Conservation (phyloP, 2,113 vertebrate genomes). For the Bothrops jararaca region DNA sequence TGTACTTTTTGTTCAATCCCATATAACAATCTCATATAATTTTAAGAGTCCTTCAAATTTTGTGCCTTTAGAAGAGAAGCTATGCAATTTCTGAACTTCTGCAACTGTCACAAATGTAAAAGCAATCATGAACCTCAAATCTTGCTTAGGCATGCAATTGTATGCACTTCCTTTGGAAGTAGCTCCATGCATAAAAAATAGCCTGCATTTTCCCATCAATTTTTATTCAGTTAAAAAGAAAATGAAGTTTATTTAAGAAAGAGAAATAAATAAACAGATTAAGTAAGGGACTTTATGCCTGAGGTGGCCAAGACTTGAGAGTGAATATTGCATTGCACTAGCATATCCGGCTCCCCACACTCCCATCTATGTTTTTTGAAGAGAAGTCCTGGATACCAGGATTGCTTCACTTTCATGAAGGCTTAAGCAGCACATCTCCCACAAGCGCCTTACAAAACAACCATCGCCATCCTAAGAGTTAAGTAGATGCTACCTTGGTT, state of each 20-base stretch:
- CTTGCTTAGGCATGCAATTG: background rate
- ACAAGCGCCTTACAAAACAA: background rate
- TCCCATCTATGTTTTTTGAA: background rate
- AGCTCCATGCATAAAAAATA: background rate
- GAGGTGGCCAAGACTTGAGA: background rate
- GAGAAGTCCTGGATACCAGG: background rate
- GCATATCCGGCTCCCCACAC: background rate
- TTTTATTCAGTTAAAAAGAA: background rate
- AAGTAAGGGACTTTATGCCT: background rate
- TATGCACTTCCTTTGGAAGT: background rate
- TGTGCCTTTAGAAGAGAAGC: background rate
- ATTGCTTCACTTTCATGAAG: background rate
- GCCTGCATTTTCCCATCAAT: background rate
- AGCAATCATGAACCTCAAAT: background rate
- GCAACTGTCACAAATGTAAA: background rate
- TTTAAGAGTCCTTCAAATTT: background rate
- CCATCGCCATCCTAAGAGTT: background rate
- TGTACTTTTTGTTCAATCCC: background rate
- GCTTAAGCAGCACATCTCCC: background rate
- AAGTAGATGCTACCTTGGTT: background rate
- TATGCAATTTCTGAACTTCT: background rate
- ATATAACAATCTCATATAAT: background rate
- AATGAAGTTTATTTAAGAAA: background rate
- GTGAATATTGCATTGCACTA: background rate
- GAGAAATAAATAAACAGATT: background rate